Base-by-base conservation (phyloP, 2,888 invertebrate species). In the Leistus spinibarbis region DNA sequence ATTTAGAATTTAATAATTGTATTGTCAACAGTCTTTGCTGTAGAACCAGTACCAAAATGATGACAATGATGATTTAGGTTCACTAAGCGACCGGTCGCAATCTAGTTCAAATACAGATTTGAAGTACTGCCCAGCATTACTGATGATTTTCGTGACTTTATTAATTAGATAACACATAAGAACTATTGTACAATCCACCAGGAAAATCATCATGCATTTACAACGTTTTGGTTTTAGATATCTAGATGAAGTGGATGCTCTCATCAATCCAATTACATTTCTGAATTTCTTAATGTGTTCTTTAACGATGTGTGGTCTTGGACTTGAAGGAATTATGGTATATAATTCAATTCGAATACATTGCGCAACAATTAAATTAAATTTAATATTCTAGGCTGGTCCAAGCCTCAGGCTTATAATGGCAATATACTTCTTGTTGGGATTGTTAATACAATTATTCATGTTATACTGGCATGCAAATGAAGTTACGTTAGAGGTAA, bases 401-500 rank as follows among this genome's bases (percentile, higher is more conserved):
- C 67, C 76, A 24, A 78, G 77, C 40, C 13, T 78, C 40, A 76
- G 78, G 7, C 64, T 79, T 16, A 73, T 16, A 76, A 77, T 16
- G 85, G 87, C 22, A 82, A 85, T 2, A 86, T 87, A 78, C 88
- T 87, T 78, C 78, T 87, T 0, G 5, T 73, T 85, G 27, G 87
- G 87, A 0, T 82, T 87, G 17, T 84, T 88, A 60, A 84, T 86
- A 0, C 88, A 88, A 80, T 80, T 88, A 40, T 87, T 87, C 71
- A 76, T 88, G 4, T 88, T 87, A 79, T 88, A 87, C 77, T 88
- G 88, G 88, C 87, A 88, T 77, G 84, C 86, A 77, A 87, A 86
- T 78, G 84, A 85, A 78, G 85, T 88, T 1, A 80, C 85, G 0
- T 77, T 81, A 54, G 85, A 84, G 85, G 88, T 87, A 77, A 27